A percentile compares a stretch with the other conserved stretches of the same genome.
phyloP scores from a whole-genome alignment of 2,888 invertebrate species.

The Pristionchus arcanus region DNA sequence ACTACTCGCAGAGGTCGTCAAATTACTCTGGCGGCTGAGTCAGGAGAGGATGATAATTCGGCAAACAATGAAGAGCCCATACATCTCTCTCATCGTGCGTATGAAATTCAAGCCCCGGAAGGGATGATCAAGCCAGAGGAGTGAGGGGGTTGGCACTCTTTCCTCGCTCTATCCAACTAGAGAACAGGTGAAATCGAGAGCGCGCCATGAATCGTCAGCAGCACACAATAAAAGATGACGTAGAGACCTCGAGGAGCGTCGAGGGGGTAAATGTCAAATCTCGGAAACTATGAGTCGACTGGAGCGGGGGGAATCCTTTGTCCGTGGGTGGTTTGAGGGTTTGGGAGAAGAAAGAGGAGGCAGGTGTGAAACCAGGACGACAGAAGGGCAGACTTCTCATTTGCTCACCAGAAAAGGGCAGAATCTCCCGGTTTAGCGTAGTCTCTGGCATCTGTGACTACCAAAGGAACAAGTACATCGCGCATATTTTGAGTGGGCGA shows the following conservation, averaged over 20 bases:
- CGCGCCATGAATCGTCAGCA: background rate
- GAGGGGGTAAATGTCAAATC: background rate
- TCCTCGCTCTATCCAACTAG: background rate
- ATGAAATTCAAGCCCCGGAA: background rate
- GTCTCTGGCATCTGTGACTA: background rate
- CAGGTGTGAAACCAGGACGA: background rate
- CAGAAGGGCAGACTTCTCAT: background rate
- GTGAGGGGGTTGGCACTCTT: background rate
- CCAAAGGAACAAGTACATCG: background rate
- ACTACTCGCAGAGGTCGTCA: background rate
- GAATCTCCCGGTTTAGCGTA: background rate
- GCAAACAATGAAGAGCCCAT: slow-evolving; percentile 19
- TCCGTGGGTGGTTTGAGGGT: background rate
- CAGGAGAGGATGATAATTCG: background rate
- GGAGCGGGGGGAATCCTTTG: background rate
- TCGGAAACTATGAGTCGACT: background rate
- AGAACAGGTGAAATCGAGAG: background rate
- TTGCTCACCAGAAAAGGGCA: background rate
- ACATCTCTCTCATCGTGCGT: background rate
- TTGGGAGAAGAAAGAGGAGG: background rate
- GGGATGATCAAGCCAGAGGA: background rate
- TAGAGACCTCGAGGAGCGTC: background rate
- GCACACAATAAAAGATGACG: background rate
- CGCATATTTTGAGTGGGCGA: slow-evolving; percentile 1
- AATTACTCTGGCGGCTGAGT: background rate